Base-by-base conservation (phyloP, 1,140 invertebrate species). In the Orius laevigatus region DNA sequence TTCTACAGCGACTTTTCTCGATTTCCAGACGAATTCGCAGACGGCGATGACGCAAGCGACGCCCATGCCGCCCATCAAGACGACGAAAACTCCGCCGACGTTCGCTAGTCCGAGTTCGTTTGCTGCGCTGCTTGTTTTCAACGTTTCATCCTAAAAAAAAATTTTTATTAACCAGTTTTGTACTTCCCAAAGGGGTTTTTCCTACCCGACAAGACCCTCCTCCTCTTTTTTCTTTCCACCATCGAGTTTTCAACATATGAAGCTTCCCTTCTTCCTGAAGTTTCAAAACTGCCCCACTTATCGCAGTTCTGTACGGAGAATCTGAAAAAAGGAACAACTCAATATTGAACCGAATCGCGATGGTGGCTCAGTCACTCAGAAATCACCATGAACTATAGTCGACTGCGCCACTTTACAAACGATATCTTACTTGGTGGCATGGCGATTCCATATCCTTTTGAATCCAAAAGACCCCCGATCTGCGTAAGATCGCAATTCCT, bases 71-170 rank as follows among this genome's bases (percentile, higher is more conserved):
- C 81, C 85, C 71, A 92, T 82, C 14, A 97, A 71, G 0, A 95
- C 89, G 0, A 95, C 86, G 64, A 95, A 97, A 1, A 96, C 91
- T 2, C 92, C 91, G 41, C 90, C 89, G 33, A 95, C 88, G 62
- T 93, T 94, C 9, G 85, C 85, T 53, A 96, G 67, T 8, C 86
- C 85, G 49, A 87, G 66, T 66, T 86, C 84, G 64, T 85, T 86
- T 15, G 84, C 84, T 1, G 82, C 78, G 52, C 81, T 84, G 52
- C 78, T 83, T 14, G 78, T 81, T 63, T 87, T 86, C n/a, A 79
- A 81, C 35, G 77, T 78, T 55, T 87, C 83, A 54, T 85, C 83
- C 80, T 84, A 58, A 3, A 66, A 63, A 43, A 25, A 46, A 51
- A 49, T 8, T 19, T 16, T 43, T 14, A 16, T 43, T 43, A 14